A percentile compares a stretch with the other conserved stretches of the same genome.
Conservation (phyloP, 2,113 vertebrate species). For the Macaca fascicularis region DNA sequence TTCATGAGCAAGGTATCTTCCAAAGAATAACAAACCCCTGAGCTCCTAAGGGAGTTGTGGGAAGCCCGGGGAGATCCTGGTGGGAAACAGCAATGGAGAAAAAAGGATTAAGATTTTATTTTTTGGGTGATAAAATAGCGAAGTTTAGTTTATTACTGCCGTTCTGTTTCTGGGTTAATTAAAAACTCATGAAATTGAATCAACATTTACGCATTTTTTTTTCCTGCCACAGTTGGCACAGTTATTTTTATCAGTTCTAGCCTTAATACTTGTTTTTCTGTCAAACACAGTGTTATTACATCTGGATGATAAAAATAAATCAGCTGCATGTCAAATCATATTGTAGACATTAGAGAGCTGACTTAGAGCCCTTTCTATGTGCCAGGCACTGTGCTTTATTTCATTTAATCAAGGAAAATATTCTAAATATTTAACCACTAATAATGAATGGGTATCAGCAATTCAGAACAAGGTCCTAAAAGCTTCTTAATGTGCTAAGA, state of each 20-base stretch:
- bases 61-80: not conserved
- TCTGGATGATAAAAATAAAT: not conserved
- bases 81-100: not conserved
- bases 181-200: not conserved
- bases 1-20: not conserved
- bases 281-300: not conserved
- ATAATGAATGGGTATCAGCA: not conserved
- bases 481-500: not conserved
- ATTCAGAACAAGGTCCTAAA: not conserved
- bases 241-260: not conserved
- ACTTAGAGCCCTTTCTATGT: not conserved
- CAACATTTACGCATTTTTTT: slow-evolving; percentile 9
- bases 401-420: not conserved
- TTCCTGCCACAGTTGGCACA: not conserved
- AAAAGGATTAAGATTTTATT: not conserved
- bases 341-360: not conserved
- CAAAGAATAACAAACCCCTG: not conserved
- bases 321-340: not conserved
- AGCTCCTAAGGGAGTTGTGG: not conserved
- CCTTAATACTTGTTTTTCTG: not conserved
- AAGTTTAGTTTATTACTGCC: not conserved
- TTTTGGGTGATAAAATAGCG: not conserved
- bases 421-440: not conserved
- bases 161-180: slow-evolving; percentile 15
- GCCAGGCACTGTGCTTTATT: not conserved